These are phyloP conservation scores for Wiebesia pumilae DNA, from an alignment of 1,140 invertebrate species.

Conservation along the genomic window DNA sequence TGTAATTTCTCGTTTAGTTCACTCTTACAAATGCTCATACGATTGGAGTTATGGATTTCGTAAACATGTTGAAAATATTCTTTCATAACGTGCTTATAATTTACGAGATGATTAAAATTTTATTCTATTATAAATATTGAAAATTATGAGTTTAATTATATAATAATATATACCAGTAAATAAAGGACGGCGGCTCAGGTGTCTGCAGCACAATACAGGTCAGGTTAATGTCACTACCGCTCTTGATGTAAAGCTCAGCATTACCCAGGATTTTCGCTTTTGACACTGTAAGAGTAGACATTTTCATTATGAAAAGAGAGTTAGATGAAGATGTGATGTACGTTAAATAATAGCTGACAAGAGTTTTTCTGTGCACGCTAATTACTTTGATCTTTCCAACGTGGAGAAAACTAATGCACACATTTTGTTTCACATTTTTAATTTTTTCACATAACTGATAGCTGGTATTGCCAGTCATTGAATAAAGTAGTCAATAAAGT, in stretches of 20 bases:
- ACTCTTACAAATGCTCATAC: neutral
- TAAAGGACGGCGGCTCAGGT: conserved; percentile 91
- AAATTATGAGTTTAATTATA: neutral
- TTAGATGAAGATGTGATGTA: neutral
- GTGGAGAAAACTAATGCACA: neutral
- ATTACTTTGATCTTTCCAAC: conserved; percentile 32
- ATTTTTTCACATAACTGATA: neutral
- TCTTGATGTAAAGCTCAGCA: conserved; percentile 89
- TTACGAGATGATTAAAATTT: neutral
- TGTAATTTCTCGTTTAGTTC: neutral
- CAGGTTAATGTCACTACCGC: conserved; percentile 92
- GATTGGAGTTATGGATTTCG: neutral
- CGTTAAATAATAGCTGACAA: conserved; percentile 6
- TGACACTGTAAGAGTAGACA: conserved; percentile 79
- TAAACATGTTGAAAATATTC: neutral
- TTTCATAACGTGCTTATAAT: neutral
- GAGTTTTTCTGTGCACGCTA: conserved; percentile 5
- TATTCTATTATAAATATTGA: neutral
- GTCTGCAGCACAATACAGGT: conserved; percentile 90
- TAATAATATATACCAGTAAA: conserved; percentile 82
- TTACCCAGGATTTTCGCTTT: conserved; percentile 91
- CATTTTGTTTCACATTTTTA: neutral
- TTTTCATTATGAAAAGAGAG: conserved; percentile 33
- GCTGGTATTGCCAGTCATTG: neutral
- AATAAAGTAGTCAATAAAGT: no score